A percentile compares a stretch with the other conserved stretches of the same genome.
These are phyloP conservation scores for Oreochromis aureus DNA, from an alignment of 2,113 vertebrate genomes.

Conservation along the genomic window DNA sequence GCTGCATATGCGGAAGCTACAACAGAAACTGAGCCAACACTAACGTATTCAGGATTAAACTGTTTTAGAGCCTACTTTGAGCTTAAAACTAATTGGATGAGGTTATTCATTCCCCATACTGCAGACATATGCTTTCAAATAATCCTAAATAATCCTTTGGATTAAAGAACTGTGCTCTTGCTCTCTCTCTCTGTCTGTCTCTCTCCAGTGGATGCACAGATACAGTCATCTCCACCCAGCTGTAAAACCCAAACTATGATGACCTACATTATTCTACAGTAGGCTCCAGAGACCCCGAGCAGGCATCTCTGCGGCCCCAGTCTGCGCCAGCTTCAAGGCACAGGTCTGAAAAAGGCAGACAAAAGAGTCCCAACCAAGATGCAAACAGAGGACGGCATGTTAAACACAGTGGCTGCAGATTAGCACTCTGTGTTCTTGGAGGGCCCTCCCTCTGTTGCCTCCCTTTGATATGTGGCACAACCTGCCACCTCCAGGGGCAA, in stretches of 20 bases:
- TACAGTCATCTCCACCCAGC: constrained; percentile 36
- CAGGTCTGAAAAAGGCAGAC: constrained; percentile 41
- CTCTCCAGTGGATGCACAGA: constrained; percentile 12
- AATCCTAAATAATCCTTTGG: constrained; percentile 53
- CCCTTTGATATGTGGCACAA: constrained; percentile 70
- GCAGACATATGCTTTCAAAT: constrained; percentile 27
- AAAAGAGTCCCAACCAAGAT: constrained; percentile 39
- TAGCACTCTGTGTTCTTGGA: constrained; percentile 28
- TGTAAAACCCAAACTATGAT: constrained; percentile 59
- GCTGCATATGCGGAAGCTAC: background rate
- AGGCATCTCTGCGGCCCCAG: background rate
- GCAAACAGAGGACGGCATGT: constrained; percentile 38
- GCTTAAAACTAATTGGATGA: background rate
- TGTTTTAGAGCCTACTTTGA: background rate
- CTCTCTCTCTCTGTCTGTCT: background rate
- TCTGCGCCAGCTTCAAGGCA: constrained; percentile 23
- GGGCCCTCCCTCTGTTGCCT: constrained; percentile 40
- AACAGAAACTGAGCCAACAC: background rate
- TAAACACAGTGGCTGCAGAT: constrained; percentile 45
- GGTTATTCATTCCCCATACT: constrained; percentile 6
- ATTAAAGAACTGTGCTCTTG: constrained; percentile 20
- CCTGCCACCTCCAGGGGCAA: constrained; percentile 56
- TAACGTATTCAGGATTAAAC: background rate
- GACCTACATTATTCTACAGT: constrained; percentile 67
- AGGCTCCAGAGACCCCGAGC: constrained; percentile 47